A percentile compares a stretch with the other conserved stretches of the same genome.
Evolutionary conservation across 1,140 invertebrate species (phyloP).

Genomic region (Lucilia sericata): DNA sequence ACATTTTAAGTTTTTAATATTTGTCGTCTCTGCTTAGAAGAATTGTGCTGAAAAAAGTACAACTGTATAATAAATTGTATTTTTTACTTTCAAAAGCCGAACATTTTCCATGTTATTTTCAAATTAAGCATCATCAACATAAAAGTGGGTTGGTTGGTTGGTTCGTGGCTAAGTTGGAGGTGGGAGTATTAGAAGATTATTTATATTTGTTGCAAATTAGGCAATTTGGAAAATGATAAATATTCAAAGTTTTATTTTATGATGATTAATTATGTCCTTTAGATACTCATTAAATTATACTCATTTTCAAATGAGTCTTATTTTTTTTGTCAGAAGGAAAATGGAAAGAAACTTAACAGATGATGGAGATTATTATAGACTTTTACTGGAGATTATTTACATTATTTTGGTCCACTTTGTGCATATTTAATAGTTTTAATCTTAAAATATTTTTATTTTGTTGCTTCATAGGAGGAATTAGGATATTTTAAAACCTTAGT

Average conservation of each 20-base stretch:
- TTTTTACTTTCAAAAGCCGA: not conserved
- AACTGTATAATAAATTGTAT: not conserved
- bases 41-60: not conserved
- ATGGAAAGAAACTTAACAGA: too few relatives aligned
- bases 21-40: too few relatives aligned
- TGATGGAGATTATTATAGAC: too few relatives aligned
- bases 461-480: too few relatives aligned
- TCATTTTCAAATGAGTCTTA: not conserved
- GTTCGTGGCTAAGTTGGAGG: not conserved
- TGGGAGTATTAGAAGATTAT: not conserved
- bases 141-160: not conserved
- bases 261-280: slow-evolving; percentile 43
- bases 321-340: too few relatives aligned
- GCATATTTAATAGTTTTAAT: too few relatives aligned
- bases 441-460: too few relatives aligned
- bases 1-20: too few relatives aligned
- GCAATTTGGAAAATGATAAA: slow-evolving; percentile 43
- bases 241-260: slow-evolving; percentile 43
- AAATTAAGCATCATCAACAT: slow-evolving; percentile 24
- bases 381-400: too few relatives aligned
- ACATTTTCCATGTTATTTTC: not conserved
- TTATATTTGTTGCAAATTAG: slow-evolving; percentile 37
- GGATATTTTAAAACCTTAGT: too few relatives aligned
- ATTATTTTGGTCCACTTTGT: too few relatives aligned
- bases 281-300: slow-evolving; percentile 36